Base-by-base conservation (phyloP, 2,888 invertebrate species). In the Chloroclysta siterata region DNA sequence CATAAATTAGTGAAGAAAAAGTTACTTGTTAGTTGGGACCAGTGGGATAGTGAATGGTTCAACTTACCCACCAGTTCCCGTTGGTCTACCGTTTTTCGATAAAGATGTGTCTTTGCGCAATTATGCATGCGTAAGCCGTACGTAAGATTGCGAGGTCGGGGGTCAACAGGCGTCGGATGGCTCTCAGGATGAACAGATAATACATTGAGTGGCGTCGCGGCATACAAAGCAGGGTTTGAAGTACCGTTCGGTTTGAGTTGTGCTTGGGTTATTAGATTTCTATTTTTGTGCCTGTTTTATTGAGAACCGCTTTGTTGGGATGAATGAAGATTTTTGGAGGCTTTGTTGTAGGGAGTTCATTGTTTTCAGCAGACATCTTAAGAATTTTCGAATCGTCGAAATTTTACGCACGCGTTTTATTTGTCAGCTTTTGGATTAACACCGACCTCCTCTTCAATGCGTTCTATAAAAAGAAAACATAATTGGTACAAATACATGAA, bases 161-260 rank as follows among this genome's bases (percentile, higher is more conserved):
- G 88, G 88, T 88, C 88, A 88, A 84, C 81, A 81, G 81, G 82
- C 84, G 80, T 79, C 75, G 78, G 84, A 82, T 83, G 82, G 78
- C 79, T 78, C 83, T 84, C 74, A 77, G 79, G 76, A 74, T 70
- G 80, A 79, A 76, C 79, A 80, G 79, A 81, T 82, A 83, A 83
- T 81, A 81, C 82, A 84, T 82, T 80, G 79, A 80, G 78, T 76
- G 75, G 77, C 76, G 75, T 76, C 78, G 76, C 75, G 71, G 81
- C 80, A 82, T 79, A 79, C 77, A 79, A 80, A 81, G 76, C 78
- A 81, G 79, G 75, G 69, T 65, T 75, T 66, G 72, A 59, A 68
- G 77, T 58, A 61, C 65, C 61, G 64, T 64, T 56, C 14, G 46
- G 41, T 54, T 61, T 41, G 46, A 57, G 50, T 51, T 54, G 39